phyloP scores from a whole-genome alignment of 2,113 vertebrate species.

The Pica pica region DNA sequence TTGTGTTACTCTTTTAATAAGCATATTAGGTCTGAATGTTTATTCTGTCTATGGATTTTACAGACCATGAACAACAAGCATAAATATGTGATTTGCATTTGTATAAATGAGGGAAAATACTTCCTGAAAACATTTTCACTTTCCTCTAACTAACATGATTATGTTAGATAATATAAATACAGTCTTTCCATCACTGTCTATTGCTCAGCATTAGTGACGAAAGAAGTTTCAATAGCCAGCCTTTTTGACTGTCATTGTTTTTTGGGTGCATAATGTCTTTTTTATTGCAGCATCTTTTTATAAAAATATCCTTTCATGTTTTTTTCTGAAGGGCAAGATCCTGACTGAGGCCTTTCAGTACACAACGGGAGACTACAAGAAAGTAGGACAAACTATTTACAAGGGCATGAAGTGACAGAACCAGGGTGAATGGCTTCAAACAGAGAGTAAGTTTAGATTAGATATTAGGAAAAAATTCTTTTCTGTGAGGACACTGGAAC shows the following conservation, averaged over 20 bases:
- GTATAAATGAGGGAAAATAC: not conserved
- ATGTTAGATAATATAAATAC: not conserved
- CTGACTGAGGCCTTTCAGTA: not conserved
- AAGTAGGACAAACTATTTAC: not conserved
- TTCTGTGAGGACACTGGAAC: not conserved
- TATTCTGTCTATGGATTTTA: not conserved
- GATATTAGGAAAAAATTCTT: not conserved
- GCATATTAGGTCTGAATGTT: not conserved
- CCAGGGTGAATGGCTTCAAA: not conserved
- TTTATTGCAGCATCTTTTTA: not conserved
- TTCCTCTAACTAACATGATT: not conserved
- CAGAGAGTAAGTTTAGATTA: not conserved
- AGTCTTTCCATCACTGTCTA: not conserved
- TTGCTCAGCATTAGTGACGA: not conserved
- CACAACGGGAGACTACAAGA: not conserved
- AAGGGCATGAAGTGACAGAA: not conserved
- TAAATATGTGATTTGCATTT: not conserved
- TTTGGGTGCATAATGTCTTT: not conserved
- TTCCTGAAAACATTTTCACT: not conserved
- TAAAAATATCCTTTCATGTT: not conserved
- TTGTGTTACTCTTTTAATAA: not conserved
- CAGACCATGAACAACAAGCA: not conserved
- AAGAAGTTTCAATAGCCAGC: not conserved
- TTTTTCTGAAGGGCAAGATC: not conserved
- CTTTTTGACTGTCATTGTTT: not conserved